These are phyloP conservation scores for Julus scanicus DNA, from an alignment of 2,888 invertebrate species.

Conservation along the genomic window DNA sequence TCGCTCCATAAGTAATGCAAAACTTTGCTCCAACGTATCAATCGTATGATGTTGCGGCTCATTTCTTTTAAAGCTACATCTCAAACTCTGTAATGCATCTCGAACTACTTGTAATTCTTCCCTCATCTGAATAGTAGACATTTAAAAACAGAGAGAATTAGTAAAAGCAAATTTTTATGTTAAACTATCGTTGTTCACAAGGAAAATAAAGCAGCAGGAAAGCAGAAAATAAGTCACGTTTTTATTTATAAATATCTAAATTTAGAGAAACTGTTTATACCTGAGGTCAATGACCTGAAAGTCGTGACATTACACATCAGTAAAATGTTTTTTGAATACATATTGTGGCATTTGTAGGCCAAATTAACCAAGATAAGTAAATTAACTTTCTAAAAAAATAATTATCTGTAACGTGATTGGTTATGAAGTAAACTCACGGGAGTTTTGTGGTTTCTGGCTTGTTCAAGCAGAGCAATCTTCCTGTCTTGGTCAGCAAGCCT, in stretches of 20 bases:
- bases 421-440: slow-evolving; percentile 49
- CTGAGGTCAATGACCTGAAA: background rate
- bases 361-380: background rate
- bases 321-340: background rate
- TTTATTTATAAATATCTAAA: slow-evolving; percentile 8
- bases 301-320: background rate
- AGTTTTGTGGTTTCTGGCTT: slow-evolving; percentile 54
- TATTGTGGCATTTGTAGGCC: background rate
- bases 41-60: slow-evolving; percentile 66
- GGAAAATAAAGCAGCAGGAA: background rate
- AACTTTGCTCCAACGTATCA: slow-evolving; percentile 67
- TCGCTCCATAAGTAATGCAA: slow-evolving; percentile 66
- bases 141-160: background rate
- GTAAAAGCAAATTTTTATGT: background rate
- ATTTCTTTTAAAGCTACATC: slow-evolving; percentile 64
- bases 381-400: background rate
- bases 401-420: background rate
- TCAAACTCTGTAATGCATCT: slow-evolving; percentile 66
- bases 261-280: slow-evolving; percentile 3
- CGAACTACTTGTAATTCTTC: slow-evolving; percentile 65
- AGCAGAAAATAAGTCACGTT: background rate
- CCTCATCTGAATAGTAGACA: slow-evolving; percentile 57
- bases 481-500: slow-evolving; percentile 58
- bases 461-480: slow-evolving; percentile 57
- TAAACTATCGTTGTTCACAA: background rate